Base-by-base conservation (phyloP, 2,888 invertebrate genomes). In the Heliconius erato region DNA sequence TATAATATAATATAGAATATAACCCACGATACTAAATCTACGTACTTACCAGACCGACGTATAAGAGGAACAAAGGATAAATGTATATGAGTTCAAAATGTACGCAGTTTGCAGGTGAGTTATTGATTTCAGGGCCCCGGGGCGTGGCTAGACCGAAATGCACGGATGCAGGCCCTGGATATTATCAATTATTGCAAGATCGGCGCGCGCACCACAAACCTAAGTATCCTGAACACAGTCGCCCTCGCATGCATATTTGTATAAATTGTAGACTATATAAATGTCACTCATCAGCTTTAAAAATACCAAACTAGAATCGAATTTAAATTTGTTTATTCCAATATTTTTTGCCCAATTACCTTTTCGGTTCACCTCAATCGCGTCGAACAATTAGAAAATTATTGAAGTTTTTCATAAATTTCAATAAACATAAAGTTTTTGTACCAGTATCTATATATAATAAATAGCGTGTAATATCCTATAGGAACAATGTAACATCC, bases 131-230 rank as follows among this genome's bases (percentile, higher is more conserved):
- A 69, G 79, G 83, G 65, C n/a, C 19, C 65, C 11, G 54, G 81
- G 83, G 84, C 63, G 83, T 80, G 77, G 81, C 44, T 40, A 76
- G 74, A 80, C 80, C 68, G 82, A 83, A 83, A 77, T 83, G 83
- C 83, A 81, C 76, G 76, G 78, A 80, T 84, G 83, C 80, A 84
- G 68, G 72, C 79, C 80, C 82, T 72, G 80, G 77, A 80, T 74
- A 76, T 26, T 71, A 76, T 80, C 68, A 80, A 69, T 83, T 79
- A 78, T 74, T 82, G 69, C 32, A 84, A 71, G 80, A 28, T 35
- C 67, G 69, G 83, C 80, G 82, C 81, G 83, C 85, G 85, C 85
- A 84, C 16, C 80, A 63, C 71, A 80, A 71, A 74, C 74, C 79
- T 82, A 80, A 78, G 80, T 80, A 82, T 81, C 81, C 80, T 82